Base-by-base conservation (phyloP, 2,888 invertebrate genomes). In the Cetonia aurata region DNA sequence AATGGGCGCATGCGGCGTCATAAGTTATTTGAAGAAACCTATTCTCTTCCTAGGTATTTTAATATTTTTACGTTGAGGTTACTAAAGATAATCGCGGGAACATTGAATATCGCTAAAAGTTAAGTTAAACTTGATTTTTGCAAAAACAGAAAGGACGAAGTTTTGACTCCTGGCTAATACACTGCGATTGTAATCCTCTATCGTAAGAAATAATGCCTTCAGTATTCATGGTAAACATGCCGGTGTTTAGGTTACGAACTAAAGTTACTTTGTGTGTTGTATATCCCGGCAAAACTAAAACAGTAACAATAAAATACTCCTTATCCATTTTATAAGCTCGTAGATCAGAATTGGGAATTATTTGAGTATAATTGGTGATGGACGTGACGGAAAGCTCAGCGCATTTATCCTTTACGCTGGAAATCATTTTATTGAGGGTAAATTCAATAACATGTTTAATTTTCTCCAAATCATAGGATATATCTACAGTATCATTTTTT, bases 141-240 rank as follows among this genome's bases (percentile, higher is more conserved):
- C 67, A 67, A 55, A 41, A 42, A 25, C 67, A 67, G 19, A 55
- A 67, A 25, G 53, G 41, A 44, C 46, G 67, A n/a, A 67, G 3
- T 31, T 42, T 25, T 2, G 56, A 19, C 44, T 55, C 19, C 19
- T 55, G n/a, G 12, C 42, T 44, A 31, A 55, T 10, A 42, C 67
- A 67, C 9, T 19, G n/a, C 19, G 42, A 17, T 3, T 67, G 42
- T 44, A 46, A 31, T 25, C 55, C 67, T 13, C 19, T 42, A 46
- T 55, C 33, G n/a, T 44, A 31, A 2, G 31, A 12, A 25, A 13
- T 55, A 31, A 67, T 67, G 13, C 53, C 67, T 0, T 56, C 10
- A 15, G 44, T 2, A 15, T 55, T 44, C 17, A 67, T 17, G 0
- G 3, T 42, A 42, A 44, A 42, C 3, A 17, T 25, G 2, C 25